Evolutionary conservation across 2,888 invertebrate genomes (phyloP), one percentile per base, ranked within the genome.

Genomic region (Rapana venosa): DNA sequence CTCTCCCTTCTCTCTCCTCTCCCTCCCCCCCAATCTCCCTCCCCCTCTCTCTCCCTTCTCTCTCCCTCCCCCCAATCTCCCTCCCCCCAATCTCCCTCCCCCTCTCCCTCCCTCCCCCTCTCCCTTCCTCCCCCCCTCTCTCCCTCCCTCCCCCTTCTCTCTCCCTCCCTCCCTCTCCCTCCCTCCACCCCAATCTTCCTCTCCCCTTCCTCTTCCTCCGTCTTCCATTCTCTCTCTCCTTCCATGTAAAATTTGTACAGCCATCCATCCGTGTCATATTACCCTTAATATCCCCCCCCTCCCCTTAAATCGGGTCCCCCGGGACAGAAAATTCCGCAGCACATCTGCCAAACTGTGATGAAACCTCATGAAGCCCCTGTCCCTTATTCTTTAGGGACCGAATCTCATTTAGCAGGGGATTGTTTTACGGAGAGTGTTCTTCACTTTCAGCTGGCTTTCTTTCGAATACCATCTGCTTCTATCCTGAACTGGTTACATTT

Each of bases 291-390:
- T n/a, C n/a, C n/a, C n/a, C n/a, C n/a, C n/a, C 47, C 47, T 5
- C 61, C 61, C 61, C 13, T 61, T 8, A 61, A 61, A 8, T 15
- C 1, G 61, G 61, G 1, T 15, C 61, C 61, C 61, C 61, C 1
- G 61, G 61, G 61, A 61, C 1, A 61, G 17, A 61, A 61, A 61
- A 15, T 47, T 47, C 47, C 47, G 47, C 47, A 8, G 47, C 61
- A 61, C 61, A 15, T 20, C 61, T 22, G 22, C 77, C 77, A 79
- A 79, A 79, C 32, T 32, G 1, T 32, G 77, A 79, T 79, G 77
- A 79, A 79, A 79, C 32, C 30, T 77, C 32, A 79, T 79, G 77
- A 79, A 79, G 77, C 77, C 17, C 17, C 77, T 79, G 32, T 79
- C 77, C 5, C 32, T 32, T 32, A 32, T 0, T 32, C 32, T 32